Evolutionary conservation across 1,140 invertebrate species (phyloP).

Genomic region (Danaus plexippus): DNA sequence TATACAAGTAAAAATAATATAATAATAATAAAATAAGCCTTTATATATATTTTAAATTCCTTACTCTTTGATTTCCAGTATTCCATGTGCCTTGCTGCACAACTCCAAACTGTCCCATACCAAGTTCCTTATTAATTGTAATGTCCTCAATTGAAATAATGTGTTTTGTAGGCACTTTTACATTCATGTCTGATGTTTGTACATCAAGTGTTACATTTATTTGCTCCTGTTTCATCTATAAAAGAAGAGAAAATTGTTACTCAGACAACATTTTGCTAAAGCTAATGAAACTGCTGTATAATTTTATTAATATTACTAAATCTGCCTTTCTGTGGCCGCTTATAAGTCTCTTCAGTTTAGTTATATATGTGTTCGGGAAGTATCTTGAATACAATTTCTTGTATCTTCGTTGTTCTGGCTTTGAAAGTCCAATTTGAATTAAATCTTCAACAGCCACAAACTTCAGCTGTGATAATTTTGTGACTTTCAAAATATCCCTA

Average conservation of each 20-base stretch:
- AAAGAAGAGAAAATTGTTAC: slow-evolving; percentile 16
- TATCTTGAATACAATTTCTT: slow-evolving; percentile 95
- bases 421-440: slow-evolving; percentile 92
- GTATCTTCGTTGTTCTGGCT: slow-evolving; percentile 93
- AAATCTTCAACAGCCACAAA: slow-evolving; percentile 96
- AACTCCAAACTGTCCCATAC: slow-evolving; percentile 96
- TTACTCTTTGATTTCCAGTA: slow-evolving; percentile 91
- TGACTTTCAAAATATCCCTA: slow-evolving; percentile 84
- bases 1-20: not conserved
- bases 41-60: slow-evolving; percentile 27
- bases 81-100: slow-evolving; percentile 99
- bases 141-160: slow-evolving; percentile 96
- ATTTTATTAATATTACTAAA: slow-evolving; percentile 30
- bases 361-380: slow-evolving; percentile 92
- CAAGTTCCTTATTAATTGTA: slow-evolving; percentile 94
- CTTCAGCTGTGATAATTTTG: slow-evolving; percentile 95
- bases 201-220: slow-evolving; percentile 33
- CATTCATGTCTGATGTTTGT: slow-evolving; percentile 37
- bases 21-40: not conserved
- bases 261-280: too few relatives aligned
- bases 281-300: not conserved
- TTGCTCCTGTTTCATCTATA: slow-evolving; percentile 38
- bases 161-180: slow-evolving; percentile 88
- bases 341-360: slow-evolving; percentile 88
- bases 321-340: slow-evolving; percentile 77